These are phyloP conservation scores for Hermetia illucens DNA, from an alignment of 1,140 invertebrate species.

Conservation along the genomic window DNA sequence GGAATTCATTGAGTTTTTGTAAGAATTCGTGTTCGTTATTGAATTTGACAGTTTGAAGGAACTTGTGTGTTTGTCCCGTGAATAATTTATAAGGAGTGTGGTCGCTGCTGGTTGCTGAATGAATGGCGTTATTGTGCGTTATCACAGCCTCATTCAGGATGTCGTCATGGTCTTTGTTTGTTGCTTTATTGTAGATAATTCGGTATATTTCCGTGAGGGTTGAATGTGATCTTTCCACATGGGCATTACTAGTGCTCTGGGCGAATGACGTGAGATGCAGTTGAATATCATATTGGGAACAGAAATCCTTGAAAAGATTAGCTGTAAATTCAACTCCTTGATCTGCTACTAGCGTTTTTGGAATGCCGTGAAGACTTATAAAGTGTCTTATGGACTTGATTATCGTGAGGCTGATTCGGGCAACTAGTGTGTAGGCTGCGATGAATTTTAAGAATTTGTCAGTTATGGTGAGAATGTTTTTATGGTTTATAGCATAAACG, in stretches of 20 bases:
- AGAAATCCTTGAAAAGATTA: conserved; percentile 12
- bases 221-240: conserved; percentile 12
- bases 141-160: conserved; percentile 8
- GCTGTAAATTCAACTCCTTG: conserved; percentile 13
- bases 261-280: conserved; percentile 9
- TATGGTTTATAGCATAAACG: conserved; percentile 11
- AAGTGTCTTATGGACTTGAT: conserved; percentile 11
- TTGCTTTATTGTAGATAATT: conserved; percentile 8
- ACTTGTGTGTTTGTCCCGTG: background rate
- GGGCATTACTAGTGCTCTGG: conserved; percentile 10
- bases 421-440: conserved; percentile 12
- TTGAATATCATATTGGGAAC: conserved; percentile 11
- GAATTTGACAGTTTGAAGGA: background rate
- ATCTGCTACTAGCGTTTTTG: conserved; percentile 11
- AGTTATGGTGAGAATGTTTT: conserved; percentile 16
- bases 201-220: conserved; percentile 14
- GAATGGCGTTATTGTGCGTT: conserved; percentile 10
- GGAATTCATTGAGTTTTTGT: background rate
- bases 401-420: conserved; percentile 7
- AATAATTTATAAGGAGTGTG: conserved; percentile 6
- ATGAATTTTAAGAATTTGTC: conserved; percentile 20
- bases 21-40: background rate
- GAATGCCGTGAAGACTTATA: conserved; percentile 10
- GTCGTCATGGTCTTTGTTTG: conserved; percentile 7
- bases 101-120: conserved; percentile 10